phyloP scores from a whole-genome alignment of 92 coral and sea anemone genomes.

The Phymanthus crucifer region DNA sequence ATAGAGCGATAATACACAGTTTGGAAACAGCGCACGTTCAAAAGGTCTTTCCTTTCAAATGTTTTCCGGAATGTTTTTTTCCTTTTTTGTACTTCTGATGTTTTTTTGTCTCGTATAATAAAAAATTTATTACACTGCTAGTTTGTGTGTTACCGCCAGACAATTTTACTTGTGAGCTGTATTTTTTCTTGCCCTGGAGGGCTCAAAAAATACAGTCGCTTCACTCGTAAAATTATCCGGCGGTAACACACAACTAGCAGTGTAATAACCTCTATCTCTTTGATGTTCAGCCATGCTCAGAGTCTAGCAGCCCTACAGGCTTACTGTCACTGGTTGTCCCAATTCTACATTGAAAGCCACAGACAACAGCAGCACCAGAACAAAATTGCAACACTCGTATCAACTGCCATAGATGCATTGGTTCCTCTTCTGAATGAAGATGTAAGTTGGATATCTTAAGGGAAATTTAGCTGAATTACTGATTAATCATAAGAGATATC shows the following conservation, averaged over 20 bases:
- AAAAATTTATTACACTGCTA: no score
- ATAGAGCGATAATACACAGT: no score
- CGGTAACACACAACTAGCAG: no score
- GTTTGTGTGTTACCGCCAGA: no score
- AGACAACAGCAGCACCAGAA: conserved; percentile 90
- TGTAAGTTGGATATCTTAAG: conserved; percentile 33
- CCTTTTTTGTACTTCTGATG: neutral
- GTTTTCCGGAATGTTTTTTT: no score
- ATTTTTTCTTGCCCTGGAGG: no score
- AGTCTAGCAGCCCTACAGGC: conserved; percentile 94
- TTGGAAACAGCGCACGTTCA: no score
- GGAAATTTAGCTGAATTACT: neutral
- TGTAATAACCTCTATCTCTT: neutral
- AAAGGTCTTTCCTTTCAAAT: no score
- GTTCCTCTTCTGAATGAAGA: conserved; percentile 80
- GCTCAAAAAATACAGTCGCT: no score
- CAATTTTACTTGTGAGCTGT: no score
- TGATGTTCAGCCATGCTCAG: conserved; percentile 80
- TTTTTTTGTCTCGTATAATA: no score
- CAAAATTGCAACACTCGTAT: conserved; percentile 85
- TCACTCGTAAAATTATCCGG: no score
- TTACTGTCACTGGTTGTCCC: conserved; percentile 94
- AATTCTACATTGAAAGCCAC: conserved; percentile 85
- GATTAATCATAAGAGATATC: neutral
- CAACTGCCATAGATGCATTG: conserved; percentile 82